These are phyloP conservation scores for Pangasius djambal DNA, from an alignment of 2,797 vertebrate species.

Conservation along the genomic window DNA sequence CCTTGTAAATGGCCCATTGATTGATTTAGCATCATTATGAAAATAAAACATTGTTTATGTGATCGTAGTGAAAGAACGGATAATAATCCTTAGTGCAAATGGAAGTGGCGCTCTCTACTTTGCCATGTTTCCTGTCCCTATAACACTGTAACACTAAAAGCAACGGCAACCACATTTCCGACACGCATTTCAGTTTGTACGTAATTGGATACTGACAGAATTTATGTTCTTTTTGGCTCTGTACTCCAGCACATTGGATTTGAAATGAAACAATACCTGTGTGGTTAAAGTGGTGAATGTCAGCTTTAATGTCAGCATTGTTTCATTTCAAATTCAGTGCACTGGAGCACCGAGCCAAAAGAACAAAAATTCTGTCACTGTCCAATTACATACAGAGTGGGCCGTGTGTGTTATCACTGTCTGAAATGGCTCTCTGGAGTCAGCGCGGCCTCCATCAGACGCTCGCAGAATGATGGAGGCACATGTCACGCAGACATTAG, in stretches of 20 bases:
- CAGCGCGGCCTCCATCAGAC: constrained; percentile 26
- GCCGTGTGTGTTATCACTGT: constrained; percentile 25
- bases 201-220: constrained; percentile 6
- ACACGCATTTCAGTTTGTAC: not conserved
- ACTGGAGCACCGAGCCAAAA: not conserved
- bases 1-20: not conserved
- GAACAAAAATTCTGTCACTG: constrained; percentile 32
- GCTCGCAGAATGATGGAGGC: constrained; percentile 37
- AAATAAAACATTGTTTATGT: not conserved
- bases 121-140: not conserved
- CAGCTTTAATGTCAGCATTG: constrained; percentile 37
- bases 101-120: not conserved
- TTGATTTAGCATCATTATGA: not conserved
- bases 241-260: constrained; percentile 4
- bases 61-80: not conserved
- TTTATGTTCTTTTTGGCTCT: not conserved
- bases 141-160: not conserved
- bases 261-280: constrained; percentile 25
- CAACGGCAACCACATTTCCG: not conserved
- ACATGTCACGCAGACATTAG: constrained; percentile 41
- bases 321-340: constrained; percentile 35
- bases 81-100: not conserved
- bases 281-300: constrained; percentile 36
- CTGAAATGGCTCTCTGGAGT: constrained; percentile 37
- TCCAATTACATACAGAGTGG: constrained; percentile 26